Evolutionary conservation across 2,797 vertebrate species (phyloP), one percentile per base, ranked within the genome.

Genomic region (Myotis planiceps): DNA sequence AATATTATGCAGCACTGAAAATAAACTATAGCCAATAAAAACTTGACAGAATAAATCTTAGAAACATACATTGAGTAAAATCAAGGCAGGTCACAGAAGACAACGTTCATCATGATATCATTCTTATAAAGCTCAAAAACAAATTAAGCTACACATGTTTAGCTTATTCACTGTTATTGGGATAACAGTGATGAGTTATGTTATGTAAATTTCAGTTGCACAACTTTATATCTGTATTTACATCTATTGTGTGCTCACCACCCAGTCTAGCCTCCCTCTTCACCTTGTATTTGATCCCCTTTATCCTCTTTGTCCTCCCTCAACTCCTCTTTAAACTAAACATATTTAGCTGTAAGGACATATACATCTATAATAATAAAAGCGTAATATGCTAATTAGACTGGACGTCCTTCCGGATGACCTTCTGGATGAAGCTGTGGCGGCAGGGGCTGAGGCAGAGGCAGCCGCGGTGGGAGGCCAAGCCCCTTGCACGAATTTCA

Each of bases 81-180:
- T n/a, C 25, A 90, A 92, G 1, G 1, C 68, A 51, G 34, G 27
- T 53, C 80, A 85, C 2, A 84, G 93, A 84, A 79, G 60, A 88
- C 27, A 60, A 71, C 1, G 23, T 14, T 34, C 4, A 60, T 63
- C 18, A 2, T 5, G 58, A 66, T 27, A 55, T 39, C 51, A 66
- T 45, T 51, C 55, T 91, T 68, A 45, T 5, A 89, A 83, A 93
- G 21, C 34, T 87, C 65, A 90, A 82, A 63, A 96, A 68, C 29
- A 42, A 74, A 84, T 49, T 23, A 76, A 76, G n/a, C 34, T 55
- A 60, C 42, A 21, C 15, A 80, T 60, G 25, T 60, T 60, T 80
- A 74, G 32, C 42, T 42, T 42, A 42, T 42, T 21, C 12, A 29
- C 29, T 21, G 21, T 42, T 60, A 60, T 19, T 60, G 15, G 37